Evolutionary conservation across 2,797 vertebrate species (phyloP), one percentile per base, ranked within the genome.

Genomic region (Prionace glauca): DNA sequence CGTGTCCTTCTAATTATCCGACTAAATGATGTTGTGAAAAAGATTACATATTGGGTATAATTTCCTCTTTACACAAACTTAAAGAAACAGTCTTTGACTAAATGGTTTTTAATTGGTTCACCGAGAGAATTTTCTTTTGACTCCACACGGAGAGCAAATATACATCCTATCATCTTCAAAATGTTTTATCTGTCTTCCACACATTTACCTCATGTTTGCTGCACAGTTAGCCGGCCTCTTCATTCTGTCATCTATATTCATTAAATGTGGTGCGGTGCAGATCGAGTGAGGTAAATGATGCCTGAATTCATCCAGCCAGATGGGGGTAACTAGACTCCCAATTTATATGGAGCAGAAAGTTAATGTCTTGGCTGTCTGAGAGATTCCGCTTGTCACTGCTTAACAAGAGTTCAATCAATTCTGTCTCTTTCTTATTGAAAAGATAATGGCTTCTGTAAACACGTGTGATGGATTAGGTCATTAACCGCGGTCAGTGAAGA

Each of bases 181-280:
- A 20, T 67, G n/a, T 92, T 92, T 92, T 92, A 92, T 92, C 90
- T 92, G 24, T 24, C n/a, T 92, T 92, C 22, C 65, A 67, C 90
- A 92, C 90, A 69, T 92, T 92, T 67, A 14, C 62, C 95, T 96
- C 29, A n/a, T 79, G 32, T 95, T 96, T 96, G 81, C 96, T 95
- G 1, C 96, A 95, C 95, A 96, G 87, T 93, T 95, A 91, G 95
- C 95, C 94, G 45, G 74, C 92, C 95, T 45, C 95, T 96, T 69
- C 95, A 95, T 95, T 95, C 72, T 96, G 36, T 96, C 69, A 96
- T 97, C 96, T 96, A 0, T 96, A 96, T 96, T 96, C 96, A 96
- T 97, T 96, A 97, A 56, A 86, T 45, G 8, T 0, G 11, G 87
- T 95, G 90, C 32, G 96, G 95, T 96, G 95, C 65, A 96, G 95